phyloP scores from a whole-genome alignment of 2,797 vertebrate genomes.

The Dicrostonyx torquatus region DNA sequence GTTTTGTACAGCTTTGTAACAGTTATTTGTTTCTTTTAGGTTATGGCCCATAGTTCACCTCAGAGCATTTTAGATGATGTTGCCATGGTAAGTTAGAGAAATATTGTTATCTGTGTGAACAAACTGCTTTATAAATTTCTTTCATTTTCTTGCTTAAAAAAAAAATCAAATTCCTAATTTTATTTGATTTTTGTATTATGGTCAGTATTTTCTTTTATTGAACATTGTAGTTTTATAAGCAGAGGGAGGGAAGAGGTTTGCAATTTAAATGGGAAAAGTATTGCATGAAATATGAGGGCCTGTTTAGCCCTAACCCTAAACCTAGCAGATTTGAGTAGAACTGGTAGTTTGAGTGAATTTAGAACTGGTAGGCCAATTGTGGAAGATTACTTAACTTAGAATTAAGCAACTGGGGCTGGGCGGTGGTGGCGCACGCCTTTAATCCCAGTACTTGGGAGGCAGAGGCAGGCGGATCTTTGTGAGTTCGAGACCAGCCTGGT shows the following conservation, averaged over 20 bases:
- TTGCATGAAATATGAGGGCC: neutral
- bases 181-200: constrained; percentile 13
- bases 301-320: too few relatives aligned
- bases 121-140: neutral
- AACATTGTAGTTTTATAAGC: constrained; percentile 22
- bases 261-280: neutral
- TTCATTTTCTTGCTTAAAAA: neutral
- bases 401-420: neutral
- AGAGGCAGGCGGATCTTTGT: too few relatives aligned
- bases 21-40: constrained; percentile 86
- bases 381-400: neutral
- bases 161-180: neutral
- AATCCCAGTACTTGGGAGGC: too few relatives aligned
- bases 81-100: constrained; percentile 94
- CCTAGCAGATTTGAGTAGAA: neutral
- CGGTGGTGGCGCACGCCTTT: too few relatives aligned
- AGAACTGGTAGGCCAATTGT: neutral
- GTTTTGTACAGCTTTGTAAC: constrained; percentile 59
- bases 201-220: neutral
- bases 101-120: neutral
- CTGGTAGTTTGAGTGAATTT: neutral
- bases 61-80: constrained; percentile 99
- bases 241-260: neutral
- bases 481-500: too few relatives aligned
- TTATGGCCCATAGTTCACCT: constrained; percentile 98